Conservation (phyloP, 2,113 vertebrate species). For the Triplophysa tibetana region DNA sequence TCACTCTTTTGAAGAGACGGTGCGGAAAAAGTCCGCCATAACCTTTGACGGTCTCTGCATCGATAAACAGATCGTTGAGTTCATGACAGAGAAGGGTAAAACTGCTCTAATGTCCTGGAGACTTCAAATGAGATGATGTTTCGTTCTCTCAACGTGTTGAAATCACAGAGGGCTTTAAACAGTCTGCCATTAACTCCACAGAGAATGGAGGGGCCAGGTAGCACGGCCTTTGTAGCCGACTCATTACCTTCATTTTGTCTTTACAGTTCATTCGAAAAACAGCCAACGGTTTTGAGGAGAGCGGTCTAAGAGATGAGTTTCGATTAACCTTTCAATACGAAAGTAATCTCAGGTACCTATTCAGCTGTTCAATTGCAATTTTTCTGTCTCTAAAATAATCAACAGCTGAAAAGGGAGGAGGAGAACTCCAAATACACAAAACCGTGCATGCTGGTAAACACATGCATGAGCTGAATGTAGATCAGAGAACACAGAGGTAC, state of each 20-base stretch:
- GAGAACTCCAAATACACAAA: slow-evolving; percentile 11
- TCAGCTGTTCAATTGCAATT: slow-evolving; percentile 47
- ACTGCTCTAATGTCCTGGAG: not conserved
- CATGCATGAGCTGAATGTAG: not conserved
- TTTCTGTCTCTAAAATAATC: slow-evolving; percentile 42
- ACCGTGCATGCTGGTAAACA: slow-evolving; percentile 15
- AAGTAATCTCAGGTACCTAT: slow-evolving; percentile 34
- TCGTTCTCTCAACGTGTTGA: slow-evolving; percentile 51
- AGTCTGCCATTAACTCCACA: slow-evolving; percentile 54
- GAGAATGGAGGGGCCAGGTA: not conserved
- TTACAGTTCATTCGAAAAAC: slow-evolving; percentile 19
- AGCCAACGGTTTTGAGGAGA: slow-evolving; percentile 17
- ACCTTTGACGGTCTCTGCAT: not conserved
- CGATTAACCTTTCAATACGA: slow-evolving; percentile 45
- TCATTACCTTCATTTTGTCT: slow-evolving; percentile 32
- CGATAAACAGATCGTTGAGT: slow-evolving; percentile 14
- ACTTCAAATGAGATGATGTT: slow-evolving; percentile 61
- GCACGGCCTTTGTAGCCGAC: slow-evolving; percentile 6
- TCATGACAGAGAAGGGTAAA: slow-evolving; percentile 1
- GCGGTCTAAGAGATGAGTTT: slow-evolving; percentile 40
- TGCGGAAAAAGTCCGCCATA: not conserved
- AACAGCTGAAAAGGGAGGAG: slow-evolving; percentile 20
- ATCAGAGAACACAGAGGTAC: slow-evolving; percentile 1
- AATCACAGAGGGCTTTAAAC: slow-evolving; percentile 55
- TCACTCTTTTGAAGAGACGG: not conserved